Base-by-base conservation (phyloP, 2,888 invertebrate species). In the Hypolimnas misippus region DNA sequence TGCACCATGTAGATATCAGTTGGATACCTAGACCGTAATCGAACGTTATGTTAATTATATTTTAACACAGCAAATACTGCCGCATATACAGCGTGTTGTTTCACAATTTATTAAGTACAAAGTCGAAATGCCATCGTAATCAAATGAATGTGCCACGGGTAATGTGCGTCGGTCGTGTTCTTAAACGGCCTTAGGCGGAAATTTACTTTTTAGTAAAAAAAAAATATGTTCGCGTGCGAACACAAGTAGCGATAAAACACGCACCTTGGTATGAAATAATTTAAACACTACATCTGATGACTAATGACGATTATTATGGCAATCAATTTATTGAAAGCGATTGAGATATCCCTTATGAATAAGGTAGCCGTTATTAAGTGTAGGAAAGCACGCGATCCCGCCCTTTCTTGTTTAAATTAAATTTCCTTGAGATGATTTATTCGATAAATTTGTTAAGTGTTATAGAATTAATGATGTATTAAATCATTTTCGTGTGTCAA, bases 251-350 rank as follows among this genome's bases (percentile, higher is more conserved):
- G 68, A 75, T 51, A 65, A 35, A 73, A 75, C 88, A 88, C 87
- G 88, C 88, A 77, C 86, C 73, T 21, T 6, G 72, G 74, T 74
- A 70, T 70, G 58, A 70, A 78, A 77, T 88, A 87, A 90, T 88
- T 88, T 87, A 89, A 86, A 79, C 79, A n/a, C n/a, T n/a, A n/a
- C n/a, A 76, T 78, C 76, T 78, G 81, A 83, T 86, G 85, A 92
- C 91, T 90, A 91, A 91, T 91, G 83, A 87, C 81, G 79, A 82
- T 84, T 87, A 87, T 90, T 90, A 89, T 78, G 76, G 81, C 85
- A 81, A 88, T 87, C 87, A 87, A 88, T 89, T 87, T 86, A 87
- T 86, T 84, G 81, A 79, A 77, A 78, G 70, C 84, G 82, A 90
- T 89, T 89, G 87, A 89, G 89, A 84, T 84, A 81, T 88, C 82